A percentile compares a stretch with the other conserved stretches of the same genome.
These are phyloP conservation scores for Camelus dromedarius DNA, from an alignment of 2,113 vertebrate genomes.

Conservation along the genomic window DNA sequence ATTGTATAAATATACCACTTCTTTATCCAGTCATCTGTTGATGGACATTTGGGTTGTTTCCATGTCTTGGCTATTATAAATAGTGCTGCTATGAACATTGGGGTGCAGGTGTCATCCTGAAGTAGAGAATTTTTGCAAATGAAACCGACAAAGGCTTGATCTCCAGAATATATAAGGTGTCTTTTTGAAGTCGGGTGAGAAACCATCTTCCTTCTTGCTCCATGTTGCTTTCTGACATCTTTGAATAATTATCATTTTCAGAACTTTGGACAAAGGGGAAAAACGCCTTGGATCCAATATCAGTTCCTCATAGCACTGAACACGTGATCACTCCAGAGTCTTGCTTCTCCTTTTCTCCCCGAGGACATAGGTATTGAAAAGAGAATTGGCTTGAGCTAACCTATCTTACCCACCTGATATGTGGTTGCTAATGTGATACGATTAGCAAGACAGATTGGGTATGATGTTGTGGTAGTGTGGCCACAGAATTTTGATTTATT, in stretches of 20 bases:
- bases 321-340: background rate
- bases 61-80: too few species aligned
- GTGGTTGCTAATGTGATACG: background rate
- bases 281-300: background rate
- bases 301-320: background rate
- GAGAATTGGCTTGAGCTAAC: conserved; percentile 7
- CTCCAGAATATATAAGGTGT: too few species aligned
- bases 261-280: background rate
- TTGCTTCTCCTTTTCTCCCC: background rate
- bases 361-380: background rate
- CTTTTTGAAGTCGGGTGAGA: background rate
- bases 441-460: conserved; percentile 40
- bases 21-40: too few species aligned
- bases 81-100: too few species aligned
- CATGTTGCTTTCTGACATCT: background rate
- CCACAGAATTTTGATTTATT: conserved; percentile 50
- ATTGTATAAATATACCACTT: too few species aligned
- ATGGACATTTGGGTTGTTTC: too few species aligned
- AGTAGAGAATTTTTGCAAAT: too few species aligned
- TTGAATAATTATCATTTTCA: conserved; percentile 26
- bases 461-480: background rate
- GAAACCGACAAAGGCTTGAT: too few species aligned
- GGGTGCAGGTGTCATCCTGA: too few species aligned
- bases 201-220: background rate
- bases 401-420: background rate